A percentile compares a stretch with the other conserved stretches of the same genome.
Conservation (phyloP, 2,113 vertebrate genomes). For the Lophochroa leadbeateri region DNA sequence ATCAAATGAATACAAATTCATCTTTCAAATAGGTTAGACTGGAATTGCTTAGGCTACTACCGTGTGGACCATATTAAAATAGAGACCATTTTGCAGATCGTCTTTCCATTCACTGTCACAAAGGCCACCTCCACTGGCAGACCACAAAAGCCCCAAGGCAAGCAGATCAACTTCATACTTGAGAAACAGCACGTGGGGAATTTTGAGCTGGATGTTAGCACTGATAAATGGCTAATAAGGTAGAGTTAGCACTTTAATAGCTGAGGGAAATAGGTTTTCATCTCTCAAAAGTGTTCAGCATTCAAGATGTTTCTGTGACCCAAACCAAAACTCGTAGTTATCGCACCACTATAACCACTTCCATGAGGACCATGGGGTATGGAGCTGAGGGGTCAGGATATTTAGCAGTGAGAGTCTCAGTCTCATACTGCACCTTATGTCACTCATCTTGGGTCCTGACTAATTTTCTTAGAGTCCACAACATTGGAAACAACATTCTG, state of each 20-base stretch:
- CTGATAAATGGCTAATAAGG: neutral
- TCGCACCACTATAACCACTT: neutral
- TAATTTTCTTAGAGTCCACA: neutral
- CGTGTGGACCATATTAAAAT: slow-evolving; percentile 32
- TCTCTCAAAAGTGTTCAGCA: neutral
- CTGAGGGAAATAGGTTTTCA: neutral
- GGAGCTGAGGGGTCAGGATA: neutral
- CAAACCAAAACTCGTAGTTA: neutral
- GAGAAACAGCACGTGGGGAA: neutral
- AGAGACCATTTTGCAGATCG: slow-evolving; percentile 15
- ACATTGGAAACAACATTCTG: neutral
- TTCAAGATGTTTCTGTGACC: neutral
- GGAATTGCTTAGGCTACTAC: slow-evolving; percentile 27
- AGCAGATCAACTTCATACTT: neutral
- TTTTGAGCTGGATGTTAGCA: neutral
- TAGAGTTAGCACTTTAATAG: neutral
- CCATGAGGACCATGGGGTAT: neutral
- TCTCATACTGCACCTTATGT: neutral
- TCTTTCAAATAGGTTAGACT: slow-evolving; percentile 48
- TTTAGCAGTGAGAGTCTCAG: neutral
- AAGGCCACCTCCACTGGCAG: neutral
- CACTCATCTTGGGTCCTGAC: neutral
- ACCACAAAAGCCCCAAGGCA: slow-evolving; percentile 15
- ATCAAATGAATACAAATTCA: slow-evolving; percentile 66
- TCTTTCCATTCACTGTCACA: slow-evolving; percentile 27